Percentiles rank a stretch among this genome's conserved stretches.
Conservation (phyloP, 2,888 invertebrate species). For the Masnerella sp. region DNA sequence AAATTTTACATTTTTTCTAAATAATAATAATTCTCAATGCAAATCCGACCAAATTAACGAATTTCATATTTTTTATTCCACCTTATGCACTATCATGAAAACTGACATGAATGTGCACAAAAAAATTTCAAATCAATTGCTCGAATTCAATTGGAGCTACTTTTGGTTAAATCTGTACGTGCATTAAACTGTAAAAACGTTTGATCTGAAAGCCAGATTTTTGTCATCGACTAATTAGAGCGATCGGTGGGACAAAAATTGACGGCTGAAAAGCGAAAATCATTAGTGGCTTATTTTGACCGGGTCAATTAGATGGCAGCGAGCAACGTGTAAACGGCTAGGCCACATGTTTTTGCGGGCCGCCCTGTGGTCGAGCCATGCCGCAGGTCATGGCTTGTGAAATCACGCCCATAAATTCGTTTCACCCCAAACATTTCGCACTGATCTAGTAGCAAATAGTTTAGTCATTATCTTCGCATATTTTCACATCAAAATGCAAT, state of each 20-base stretch:
- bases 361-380: conserved; percentile 1
- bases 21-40: too few species aligned
- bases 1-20: too few species aligned
- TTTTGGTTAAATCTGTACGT: conserved; percentile 3
- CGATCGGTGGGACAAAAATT: background rate
- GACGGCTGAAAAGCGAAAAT: conserved; percentile 11
- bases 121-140: too few species aligned
- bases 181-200: background rate
- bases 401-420: conserved; percentile 17
- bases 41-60: too few species aligned
- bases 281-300: conserved; percentile 11
- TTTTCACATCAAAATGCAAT: too few species aligned
- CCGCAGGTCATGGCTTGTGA: conserved; percentile 14
- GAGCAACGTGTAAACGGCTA: conserved; percentile 6
- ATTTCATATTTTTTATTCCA: too few species aligned
- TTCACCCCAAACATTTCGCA: too few species aligned
- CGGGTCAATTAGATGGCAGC: conserved; percentile 15
- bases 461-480: too few species aligned
- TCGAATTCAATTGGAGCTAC: conserved; percentile 19
- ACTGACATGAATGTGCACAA: too few species aligned
- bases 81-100: too few species aligned
- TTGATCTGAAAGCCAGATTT: conserved; percentile 1
- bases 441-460: too few species aligned
- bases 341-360: conserved; percentile 19
- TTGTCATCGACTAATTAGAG: conserved; percentile 4